A percentile compares a stretch with the other conserved stretches of the same genome.
phyloP scores from a whole-genome alignment of 2,113 vertebrate genomes.

The Grus americana region DNA sequence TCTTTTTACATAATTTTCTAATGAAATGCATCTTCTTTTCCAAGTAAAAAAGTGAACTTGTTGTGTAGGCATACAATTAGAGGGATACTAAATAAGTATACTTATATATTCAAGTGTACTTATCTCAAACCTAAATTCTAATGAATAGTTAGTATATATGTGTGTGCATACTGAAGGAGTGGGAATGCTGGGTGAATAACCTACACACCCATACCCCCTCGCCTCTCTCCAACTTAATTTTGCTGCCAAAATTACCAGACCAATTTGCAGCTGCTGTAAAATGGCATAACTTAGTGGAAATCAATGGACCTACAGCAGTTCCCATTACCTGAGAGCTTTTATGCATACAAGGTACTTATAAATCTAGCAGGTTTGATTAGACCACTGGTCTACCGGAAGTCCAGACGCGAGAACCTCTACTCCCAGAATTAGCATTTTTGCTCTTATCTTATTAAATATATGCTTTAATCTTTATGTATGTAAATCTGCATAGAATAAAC shows the following conservation, averaged over 20 bases:
- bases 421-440: not conserved
- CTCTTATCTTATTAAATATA: not conserved
- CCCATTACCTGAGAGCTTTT: not conserved
- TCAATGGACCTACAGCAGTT: not conserved
- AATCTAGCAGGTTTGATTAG: not conserved
- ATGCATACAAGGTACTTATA: not conserved
- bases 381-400: not conserved
- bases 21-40: not conserved
- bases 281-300: not conserved
- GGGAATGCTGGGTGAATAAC: not conserved
- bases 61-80: not conserved
- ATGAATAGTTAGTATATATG: not conserved
- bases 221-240: not conserved
- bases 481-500: not conserved
- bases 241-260: not conserved
- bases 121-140: not conserved
- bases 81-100: not conserved
- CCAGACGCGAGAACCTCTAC: not conserved
- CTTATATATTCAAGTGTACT: not conserved
- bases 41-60: not conserved
- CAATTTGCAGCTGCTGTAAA: not conserved
- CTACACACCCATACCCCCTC: not conserved
- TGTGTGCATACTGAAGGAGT: not conserved
- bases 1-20: not conserved
- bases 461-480: not conserved